phyloP scores from a whole-genome alignment of 2,888 invertebrate species.

The Hyppa rectilinea region DNA sequence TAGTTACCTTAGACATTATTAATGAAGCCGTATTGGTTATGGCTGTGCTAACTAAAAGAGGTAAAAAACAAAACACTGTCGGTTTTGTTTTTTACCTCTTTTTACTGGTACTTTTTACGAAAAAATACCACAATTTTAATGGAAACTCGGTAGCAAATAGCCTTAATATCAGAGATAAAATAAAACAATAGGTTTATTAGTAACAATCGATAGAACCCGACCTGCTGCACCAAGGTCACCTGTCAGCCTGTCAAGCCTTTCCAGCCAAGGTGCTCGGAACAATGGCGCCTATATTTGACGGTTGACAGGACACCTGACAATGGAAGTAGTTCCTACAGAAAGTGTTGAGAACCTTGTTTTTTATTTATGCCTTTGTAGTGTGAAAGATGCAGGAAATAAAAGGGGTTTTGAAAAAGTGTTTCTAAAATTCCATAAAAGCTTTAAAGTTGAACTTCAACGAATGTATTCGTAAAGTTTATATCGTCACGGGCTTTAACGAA shows the following conservation, averaged over 20 bases:
- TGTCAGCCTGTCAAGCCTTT: slow-evolving; percentile 43
- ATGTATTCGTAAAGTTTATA: background rate
- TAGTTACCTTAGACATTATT: background rate
- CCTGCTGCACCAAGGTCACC: slow-evolving; percentile 45
- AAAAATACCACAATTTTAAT: background rate
- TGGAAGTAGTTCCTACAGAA: slow-evolving; percentile 33
- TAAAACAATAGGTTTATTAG: slow-evolving; percentile 30
- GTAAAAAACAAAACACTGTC: background rate
- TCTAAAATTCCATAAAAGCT: background rate
- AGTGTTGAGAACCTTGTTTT: slow-evolving; percentile 28
- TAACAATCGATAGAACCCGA: slow-evolving; percentile 41
- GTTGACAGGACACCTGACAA: slow-evolving; percentile 60
- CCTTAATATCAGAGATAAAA: background rate
- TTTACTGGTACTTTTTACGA: no score
- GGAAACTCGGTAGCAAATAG: background rate
- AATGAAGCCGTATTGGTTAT: background rate
- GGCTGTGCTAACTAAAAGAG: background rate
- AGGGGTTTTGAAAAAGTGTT: background rate
- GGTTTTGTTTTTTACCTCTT: no score
- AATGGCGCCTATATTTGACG: slow-evolving; percentile 60
- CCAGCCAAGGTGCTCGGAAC: slow-evolving; percentile 45
- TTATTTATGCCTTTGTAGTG: slow-evolving; percentile 13
- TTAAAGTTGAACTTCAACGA: background rate
- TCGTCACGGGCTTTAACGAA: background rate
- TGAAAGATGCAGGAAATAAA: background rate